Base-by-base conservation (phyloP, 2,888 invertebrate genomes). In the Campoplex capitator region DNA sequence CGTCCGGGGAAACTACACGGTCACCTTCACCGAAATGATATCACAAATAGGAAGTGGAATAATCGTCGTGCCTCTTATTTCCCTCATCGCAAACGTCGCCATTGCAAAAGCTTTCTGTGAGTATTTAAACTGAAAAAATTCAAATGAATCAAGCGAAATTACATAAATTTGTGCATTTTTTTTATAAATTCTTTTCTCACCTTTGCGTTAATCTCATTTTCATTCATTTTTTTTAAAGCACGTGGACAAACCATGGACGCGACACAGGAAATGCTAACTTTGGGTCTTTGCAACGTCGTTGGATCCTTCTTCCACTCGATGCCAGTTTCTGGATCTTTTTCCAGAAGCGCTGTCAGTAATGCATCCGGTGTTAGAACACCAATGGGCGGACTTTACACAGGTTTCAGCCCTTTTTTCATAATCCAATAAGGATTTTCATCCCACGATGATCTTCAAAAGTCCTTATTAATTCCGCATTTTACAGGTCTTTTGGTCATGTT, bases 31-130 rank as follows among this genome's bases (percentile, higher is more conserved):
- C 0, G 95, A 96, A 1, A 96, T 97, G 95, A 91, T 96, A 0
- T 93, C 95, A 82, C 95, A 96, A 91, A 95, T 97, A 75, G 97
- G 97, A 0, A 95, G 96, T 54, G 97, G 97, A 0, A 95, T 97
- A 54, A 90, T 96, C 35, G 95, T 98, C 4, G 96, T 97, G 2
- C 97, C 98, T 0, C 93, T 98, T 38, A 95, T 98, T 38, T 97
- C 97, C 1, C 96, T 98, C 82, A 95, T 98, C 71, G 97, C 97
- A 76, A 97, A 97, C 89, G 96, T 98, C 62, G 97, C 98, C 3
- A 97, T 98, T 88, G 97, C 97, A n/a, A 98, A 97, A 94, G 97
- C 97, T 81, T 98, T 98, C 94, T 96, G 97, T 97, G 95, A 96
- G 96, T 95, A 74, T 54, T 6, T 18, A 51, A 51, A 51, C 51